phyloP scores from a whole-genome alignment of 1,140 invertebrate species.

The Rhagoletis pomonella region DNA sequence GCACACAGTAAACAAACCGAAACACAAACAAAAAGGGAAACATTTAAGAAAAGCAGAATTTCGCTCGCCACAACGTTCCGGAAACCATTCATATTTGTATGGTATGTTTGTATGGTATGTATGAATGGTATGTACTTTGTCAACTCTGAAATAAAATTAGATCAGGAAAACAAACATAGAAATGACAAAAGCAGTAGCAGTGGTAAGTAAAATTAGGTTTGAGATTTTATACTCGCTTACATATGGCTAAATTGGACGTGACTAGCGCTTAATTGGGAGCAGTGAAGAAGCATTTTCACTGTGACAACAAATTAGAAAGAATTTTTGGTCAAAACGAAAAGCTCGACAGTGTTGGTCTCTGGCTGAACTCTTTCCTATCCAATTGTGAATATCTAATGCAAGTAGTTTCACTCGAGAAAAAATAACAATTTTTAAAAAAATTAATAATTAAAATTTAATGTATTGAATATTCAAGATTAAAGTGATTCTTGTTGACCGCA shows the following conservation, averaged over 20 bases:
- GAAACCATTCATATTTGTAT: too few species aligned
- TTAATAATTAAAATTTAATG: background rate
- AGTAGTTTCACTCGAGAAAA: too few species aligned
- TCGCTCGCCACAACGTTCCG: too few species aligned
- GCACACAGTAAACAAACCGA: background rate
- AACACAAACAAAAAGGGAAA: background rate
- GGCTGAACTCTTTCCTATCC: too few species aligned
- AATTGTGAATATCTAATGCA: too few species aligned
- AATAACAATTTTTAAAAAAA: too few species aligned
- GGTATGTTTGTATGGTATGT: too few species aligned
- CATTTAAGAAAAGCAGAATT: background rate
- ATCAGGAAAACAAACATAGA: background rate
- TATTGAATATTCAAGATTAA: background rate
- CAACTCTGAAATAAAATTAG: background rate
- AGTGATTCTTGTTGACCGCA: background rate
- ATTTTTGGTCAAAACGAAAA: background rate
- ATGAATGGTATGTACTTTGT: background rate
- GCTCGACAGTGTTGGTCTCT: background rate
- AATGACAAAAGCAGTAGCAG: background rate
- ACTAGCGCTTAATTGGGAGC: background rate
- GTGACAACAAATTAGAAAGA: background rate
- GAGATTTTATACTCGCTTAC: background rate
- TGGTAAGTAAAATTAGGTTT: background rate
- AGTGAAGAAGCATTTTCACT: background rate
- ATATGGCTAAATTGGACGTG: conserved; percentile 76